Evolutionary conservation across 2,888 invertebrate genomes (phyloP).

Genomic region (Ischnura elegans): DNA sequence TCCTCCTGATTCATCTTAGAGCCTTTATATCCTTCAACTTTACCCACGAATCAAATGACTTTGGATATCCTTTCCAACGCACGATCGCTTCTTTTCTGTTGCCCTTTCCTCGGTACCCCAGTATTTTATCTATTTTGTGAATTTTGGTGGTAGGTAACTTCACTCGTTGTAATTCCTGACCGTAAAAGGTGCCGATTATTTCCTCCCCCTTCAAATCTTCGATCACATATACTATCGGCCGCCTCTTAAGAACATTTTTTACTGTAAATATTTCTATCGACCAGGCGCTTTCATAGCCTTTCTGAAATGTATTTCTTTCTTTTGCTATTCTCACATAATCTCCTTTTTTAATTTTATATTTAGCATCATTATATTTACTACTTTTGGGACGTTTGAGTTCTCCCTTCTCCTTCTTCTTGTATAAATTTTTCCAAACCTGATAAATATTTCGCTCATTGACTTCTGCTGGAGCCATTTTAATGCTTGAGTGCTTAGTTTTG

Average conservation of each 20-base stretch:
- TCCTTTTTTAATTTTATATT: constrained; percentile 58
- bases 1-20: constrained; percentile 68
- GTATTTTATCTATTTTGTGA: constrained; percentile 72
- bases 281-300: constrained; percentile 72
- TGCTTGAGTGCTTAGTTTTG: constrained; percentile 70
- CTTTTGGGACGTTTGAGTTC: neutral
- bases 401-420: too few relatives aligned
- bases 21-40: constrained; percentile 57
- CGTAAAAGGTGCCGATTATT: constrained; percentile 73
- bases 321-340: constrained; percentile 70
- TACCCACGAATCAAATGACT: constrained; percentile 72
- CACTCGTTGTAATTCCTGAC: constrained; percentile 72
- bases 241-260: constrained; percentile 69
- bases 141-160: constrained; percentile 5
- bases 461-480: neutral
- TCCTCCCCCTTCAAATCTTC: constrained; percentile 71
- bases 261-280: constrained; percentile 73
- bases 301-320: constrained; percentile 72
- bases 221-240: constrained; percentile 73
- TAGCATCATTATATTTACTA: neutral
- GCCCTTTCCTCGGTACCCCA: constrained; percentile 69
- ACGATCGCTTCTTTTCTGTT: too few relatives aligned
- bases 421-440: constrained; percentile 67
- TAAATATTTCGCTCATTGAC: constrained; percentile 62
- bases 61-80: constrained; percentile 73